Percentiles rank a stretch among this genome's conserved stretches.
Evolutionary conservation across 2,113 vertebrate species (phyloP).

Genomic region (Poeciliopsis turrubarensis): DNA sequence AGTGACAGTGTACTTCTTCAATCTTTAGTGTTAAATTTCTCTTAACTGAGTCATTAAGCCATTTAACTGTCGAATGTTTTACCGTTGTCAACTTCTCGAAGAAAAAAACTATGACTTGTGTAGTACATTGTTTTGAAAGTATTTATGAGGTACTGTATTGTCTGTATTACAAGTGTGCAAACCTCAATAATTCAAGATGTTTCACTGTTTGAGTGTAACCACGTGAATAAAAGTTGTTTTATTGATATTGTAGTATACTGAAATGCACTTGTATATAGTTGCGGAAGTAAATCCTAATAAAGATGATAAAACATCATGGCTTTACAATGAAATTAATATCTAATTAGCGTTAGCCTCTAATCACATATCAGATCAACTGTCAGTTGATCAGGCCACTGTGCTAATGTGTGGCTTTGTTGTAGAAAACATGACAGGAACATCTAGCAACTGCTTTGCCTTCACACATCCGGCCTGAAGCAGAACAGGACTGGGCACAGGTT

Average conservation of each 20-base stretch:
- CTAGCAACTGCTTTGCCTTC: constrained; percentile 13
- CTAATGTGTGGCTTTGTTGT: background rate
- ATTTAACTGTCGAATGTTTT: constrained; percentile 1
- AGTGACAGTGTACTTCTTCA: constrained; percentile 24
- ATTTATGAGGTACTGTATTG: background rate
- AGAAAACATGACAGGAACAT: constrained; percentile 12
- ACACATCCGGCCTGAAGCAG: constrained; percentile 45
- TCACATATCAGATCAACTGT: background rate
- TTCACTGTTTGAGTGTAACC: background rate
- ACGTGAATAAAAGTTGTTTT: background rate
- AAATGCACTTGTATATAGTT: background rate
- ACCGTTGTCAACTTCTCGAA: background rate
- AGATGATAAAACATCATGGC: background rate
- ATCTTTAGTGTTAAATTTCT: constrained; percentile 27
- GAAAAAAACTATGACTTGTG: background rate
- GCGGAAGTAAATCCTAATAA: background rate
- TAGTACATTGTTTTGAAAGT: background rate
- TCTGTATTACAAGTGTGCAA: constrained; percentile 32
- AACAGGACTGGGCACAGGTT: constrained; percentile 51
- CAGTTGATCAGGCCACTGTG: background rate
- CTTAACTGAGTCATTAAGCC: constrained; percentile 6
- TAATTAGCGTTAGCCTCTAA: background rate
- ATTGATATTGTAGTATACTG: background rate
- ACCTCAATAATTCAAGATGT: constrained; percentile 40
- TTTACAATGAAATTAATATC: background rate